These are phyloP conservation scores for Hirundichthys speculiger DNA, from an alignment of 2,113 vertebrate species.

Conservation along the genomic window DNA sequence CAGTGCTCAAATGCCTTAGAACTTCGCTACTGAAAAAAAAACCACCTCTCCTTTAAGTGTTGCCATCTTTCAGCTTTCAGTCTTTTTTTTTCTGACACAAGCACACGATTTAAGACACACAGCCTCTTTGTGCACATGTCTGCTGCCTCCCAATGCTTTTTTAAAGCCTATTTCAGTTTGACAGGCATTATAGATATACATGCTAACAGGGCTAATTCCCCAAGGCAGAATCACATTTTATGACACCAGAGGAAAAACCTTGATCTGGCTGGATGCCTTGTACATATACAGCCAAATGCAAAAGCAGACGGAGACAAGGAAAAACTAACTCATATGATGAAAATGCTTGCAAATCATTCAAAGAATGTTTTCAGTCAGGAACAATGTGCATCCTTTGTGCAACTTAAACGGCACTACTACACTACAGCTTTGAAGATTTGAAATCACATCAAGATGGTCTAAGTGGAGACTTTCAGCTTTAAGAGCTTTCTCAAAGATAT, in stretches of 20 bases:
- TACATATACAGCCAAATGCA: conserved; percentile 1
- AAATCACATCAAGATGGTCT: no score
- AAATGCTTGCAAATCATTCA: conserved; percentile 17
- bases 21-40: conserved; percentile 32
- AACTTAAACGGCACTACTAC: conserved; percentile 31
- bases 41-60: conserved; percentile 14
- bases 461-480: no score
- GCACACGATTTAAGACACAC: conserved; percentile 46
- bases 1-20: conserved; percentile 9
- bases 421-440: no score
- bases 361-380: conserved; percentile 22
- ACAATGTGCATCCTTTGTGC: conserved; percentile 19
- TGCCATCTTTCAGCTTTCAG: conserved; percentile 51
- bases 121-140: conserved; percentile 54
- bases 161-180: conserved; percentile 55
- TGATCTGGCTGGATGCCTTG: conserved; percentile 54
- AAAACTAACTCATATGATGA: conserved; percentile 11
- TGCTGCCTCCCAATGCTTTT: conserved; percentile 51
- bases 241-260: conserved; percentile 49
- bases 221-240: conserved; percentile 58
- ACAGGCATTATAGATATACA: conserved; percentile 70
- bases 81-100: conserved; percentile 46
- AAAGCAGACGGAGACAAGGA: conserved; percentile 15
- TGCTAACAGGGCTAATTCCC: conserved; percentile 73
- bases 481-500: no score